Percentiles rank a stretch among this genome's conserved stretches.
phyloP scores from a whole-genome alignment of 92 coral and sea anemone species.

The Epizoanthus rinbou region DNA sequence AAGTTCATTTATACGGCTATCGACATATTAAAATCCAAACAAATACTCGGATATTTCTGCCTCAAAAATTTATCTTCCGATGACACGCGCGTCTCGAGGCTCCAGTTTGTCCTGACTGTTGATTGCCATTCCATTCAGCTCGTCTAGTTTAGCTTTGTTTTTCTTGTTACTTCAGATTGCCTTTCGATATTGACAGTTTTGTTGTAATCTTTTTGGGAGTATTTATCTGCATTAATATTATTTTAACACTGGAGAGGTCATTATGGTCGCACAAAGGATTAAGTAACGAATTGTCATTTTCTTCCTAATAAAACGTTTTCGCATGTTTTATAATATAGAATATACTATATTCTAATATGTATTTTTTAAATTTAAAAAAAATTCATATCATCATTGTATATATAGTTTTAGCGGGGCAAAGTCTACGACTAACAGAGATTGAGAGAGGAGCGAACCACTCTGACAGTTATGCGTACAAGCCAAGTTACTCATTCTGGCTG shows the following conservation, averaged over 20 bases:
- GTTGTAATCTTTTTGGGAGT: too few species aligned
- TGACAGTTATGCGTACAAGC: background rate
- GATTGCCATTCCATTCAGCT: background rate
- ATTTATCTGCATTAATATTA: too few species aligned
- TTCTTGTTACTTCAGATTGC: background rate
- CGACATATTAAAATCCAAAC: too few species aligned
- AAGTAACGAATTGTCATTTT: too few species aligned
- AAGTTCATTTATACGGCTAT: too few species aligned
- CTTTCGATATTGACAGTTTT: background rate
- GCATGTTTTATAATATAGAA: too few species aligned
- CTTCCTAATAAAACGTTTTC: too few species aligned
- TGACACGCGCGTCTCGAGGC: conserved; percentile 19
- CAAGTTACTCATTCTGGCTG: background rate
- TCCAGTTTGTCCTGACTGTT: conserved; percentile 19
- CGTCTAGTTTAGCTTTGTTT: background rate
- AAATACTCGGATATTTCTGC: background rate
- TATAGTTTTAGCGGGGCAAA: background rate
- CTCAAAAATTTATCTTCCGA: background rate
- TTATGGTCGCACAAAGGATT: too few species aligned
- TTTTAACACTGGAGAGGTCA: too few species aligned
- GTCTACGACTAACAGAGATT: background rate
- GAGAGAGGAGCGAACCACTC: too few species aligned
- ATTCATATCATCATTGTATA: background rate
- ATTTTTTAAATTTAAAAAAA: background rate
- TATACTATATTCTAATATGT: too few species aligned